Conservation (phyloP, 2,888 invertebrate species). For the Protonemura montana region DNA sequence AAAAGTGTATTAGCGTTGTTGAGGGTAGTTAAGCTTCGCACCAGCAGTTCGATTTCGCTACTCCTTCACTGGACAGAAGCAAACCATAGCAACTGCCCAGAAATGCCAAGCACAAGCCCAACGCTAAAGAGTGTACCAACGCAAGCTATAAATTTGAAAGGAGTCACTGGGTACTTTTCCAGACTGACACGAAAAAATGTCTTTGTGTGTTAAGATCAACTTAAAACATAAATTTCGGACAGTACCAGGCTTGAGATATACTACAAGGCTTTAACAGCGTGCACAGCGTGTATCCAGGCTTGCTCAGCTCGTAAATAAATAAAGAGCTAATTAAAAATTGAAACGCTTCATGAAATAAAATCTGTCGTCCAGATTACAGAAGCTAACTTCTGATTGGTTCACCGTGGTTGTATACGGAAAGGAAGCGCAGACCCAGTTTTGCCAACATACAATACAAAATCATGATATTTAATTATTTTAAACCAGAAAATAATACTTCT, state of each 20-base stretch:
- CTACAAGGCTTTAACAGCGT: neutral
- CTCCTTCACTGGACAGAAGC: neutral
- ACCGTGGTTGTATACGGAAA: neutral
- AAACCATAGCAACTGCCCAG: neutral
- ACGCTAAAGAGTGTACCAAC: too few relatives aligned
- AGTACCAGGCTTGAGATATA: too few relatives aligned
- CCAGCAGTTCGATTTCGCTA: neutral
- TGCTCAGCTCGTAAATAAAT: neutral
- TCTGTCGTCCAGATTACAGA: slow-evolving; percentile 17
- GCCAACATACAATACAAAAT: neutral
- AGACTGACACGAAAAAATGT: neutral
- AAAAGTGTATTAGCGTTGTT: neutral
- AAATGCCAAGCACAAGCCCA: neutral
- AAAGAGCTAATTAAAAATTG: slow-evolving; percentile 17
- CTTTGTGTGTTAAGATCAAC: too few relatives aligned
- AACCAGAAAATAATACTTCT: neutral
- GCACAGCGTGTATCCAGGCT: neutral
- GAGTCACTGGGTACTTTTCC: neutral
- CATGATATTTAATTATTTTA: neutral
- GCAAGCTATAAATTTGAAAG: neutral
- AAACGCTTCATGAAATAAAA: slow-evolving; percentile 24
- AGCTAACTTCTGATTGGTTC: slow-evolving; percentile 35
- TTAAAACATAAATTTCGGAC: too few relatives aligned
- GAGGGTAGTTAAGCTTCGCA: neutral
- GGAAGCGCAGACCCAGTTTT: neutral